Evolutionary conservation across 2,113 vertebrate species (phyloP).

Genomic region (Lagenorhynchus albirostris): DNA sequence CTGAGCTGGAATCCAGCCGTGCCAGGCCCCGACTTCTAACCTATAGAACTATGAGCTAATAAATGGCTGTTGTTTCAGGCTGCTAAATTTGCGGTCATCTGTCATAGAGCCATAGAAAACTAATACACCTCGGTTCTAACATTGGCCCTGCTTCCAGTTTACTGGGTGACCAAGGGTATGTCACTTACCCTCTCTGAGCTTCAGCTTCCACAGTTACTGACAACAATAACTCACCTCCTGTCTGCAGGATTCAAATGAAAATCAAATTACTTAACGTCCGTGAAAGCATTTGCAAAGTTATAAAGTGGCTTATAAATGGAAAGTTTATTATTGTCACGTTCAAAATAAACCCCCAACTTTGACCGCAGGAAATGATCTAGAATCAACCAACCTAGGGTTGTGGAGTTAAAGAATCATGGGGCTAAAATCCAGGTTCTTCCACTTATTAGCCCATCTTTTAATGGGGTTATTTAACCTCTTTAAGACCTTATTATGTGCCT

Average conservation of each 20-base stretch:
- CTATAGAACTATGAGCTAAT: background rate
- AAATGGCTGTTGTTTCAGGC: background rate
- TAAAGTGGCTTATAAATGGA: background rate
- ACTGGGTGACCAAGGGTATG: background rate
- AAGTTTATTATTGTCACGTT: slow-evolving; percentile 42
- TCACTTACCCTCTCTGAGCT: background rate
- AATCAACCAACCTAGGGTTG: background rate
- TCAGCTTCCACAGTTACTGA: background rate
- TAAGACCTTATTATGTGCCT: background rate
- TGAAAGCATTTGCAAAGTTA: background rate
- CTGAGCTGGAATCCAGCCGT: background rate
- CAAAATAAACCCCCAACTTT: slow-evolving; percentile 29
- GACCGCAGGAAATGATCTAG: slow-evolving; percentile 34
- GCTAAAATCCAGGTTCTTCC: background rate
- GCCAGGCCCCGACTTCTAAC: background rate
- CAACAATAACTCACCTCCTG: background rate
- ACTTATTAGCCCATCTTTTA: background rate
- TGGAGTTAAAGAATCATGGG: background rate
- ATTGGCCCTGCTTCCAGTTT: background rate
- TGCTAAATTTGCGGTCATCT: background rate
- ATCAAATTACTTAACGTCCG: background rate
- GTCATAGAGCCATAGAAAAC: background rate
- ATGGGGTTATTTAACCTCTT: background rate
- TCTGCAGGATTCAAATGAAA: background rate
- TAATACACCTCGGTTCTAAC: background rate